Evolutionary conservation across 1,140 invertebrate species (phyloP).

Genomic region (Kradibia gibbosae): DNA sequence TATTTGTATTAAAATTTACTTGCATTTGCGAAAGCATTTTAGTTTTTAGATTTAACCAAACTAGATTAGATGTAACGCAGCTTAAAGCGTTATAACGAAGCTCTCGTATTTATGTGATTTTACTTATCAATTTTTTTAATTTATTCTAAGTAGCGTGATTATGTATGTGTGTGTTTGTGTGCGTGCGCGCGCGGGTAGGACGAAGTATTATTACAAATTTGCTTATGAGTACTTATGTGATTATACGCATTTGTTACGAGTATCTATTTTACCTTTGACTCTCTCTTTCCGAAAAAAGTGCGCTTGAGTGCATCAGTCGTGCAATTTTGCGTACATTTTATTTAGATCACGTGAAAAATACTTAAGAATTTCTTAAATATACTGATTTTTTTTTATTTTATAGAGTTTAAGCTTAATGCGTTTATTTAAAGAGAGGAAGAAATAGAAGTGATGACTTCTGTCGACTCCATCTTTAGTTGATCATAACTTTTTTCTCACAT

Average conservation of each 20-base stretch:
- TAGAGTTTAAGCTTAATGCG: constrained; percentile 50
- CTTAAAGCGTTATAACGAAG: background rate
- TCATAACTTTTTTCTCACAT: constrained; percentile 13
- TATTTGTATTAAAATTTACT: too few species aligned
- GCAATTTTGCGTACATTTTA: background rate
- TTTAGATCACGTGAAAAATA: background rate
- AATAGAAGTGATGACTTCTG: background rate
- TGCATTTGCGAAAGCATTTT: constrained; percentile 12
- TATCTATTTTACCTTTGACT: background rate
- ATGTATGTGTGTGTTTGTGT: background rate
- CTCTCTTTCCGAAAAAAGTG: background rate
- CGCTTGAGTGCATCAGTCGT: background rate
- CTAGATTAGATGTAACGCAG: background rate
- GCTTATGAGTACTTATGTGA: background rate
- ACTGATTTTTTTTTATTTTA: constrained; percentile 38
- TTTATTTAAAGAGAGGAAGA: constrained; percentile 26
- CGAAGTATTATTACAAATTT: too few species aligned
- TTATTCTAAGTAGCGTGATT: background rate
- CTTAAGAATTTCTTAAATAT: constrained; percentile 36
- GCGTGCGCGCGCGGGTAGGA: background rate
- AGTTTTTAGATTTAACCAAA: background rate
- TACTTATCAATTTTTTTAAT: background rate
- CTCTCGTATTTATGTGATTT: background rate
- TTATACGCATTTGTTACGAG: background rate
- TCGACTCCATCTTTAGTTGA: constrained; percentile 14